Base-by-base conservation (phyloP, 2,797 vertebrate genomes). In the Coregonus sp. region DNA sequence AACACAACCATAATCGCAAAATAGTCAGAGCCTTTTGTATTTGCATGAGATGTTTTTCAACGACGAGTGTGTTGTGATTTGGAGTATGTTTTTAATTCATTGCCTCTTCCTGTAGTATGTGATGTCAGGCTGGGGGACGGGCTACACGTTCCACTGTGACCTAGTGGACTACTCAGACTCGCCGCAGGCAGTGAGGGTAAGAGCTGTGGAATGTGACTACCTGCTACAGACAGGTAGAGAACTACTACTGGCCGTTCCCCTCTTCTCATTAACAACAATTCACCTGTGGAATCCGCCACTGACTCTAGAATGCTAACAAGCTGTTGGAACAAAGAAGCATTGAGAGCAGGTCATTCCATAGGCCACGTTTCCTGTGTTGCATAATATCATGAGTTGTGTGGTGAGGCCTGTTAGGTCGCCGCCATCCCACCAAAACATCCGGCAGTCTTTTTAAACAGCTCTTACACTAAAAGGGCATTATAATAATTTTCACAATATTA, bases 101-200 rank as follows among this genome's bases (percentile, higher is more conserved):
- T 47, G 40, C 40, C 9, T 47, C 31, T 31, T 70, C 47, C 9
- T 81, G 83, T 76, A 99, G 98, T 99, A 96, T 92, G 92, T 99
- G 80, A 98, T 98, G 98, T 96, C 98, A 0, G 98, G 98, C 81
- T 99, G 98, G 98, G 98, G 96, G 56, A 98, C 96, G 0, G 97
- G 96, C n/a, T 99, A 99, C 87, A 94, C 96, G 0, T 98, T 96
- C 85, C 91, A 47, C 15, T 99, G 98, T 37, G 98, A 99, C 84
- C 78, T 96, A 0, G 94, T 99, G 61, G 97, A 99, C 91, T 99
- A 96, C 91, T 97, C 98, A 0, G 86, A 81, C 2, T 97, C 97
- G 0, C 97, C 97, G 0, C 93, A 94, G 88, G 98, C 89, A 4
- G 3, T 97, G 75, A 95, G 98, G 93, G 98, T 99, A 94, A 96